Conservation (phyloP, 2,888 invertebrate species). For the Augiades crinisus region DNA sequence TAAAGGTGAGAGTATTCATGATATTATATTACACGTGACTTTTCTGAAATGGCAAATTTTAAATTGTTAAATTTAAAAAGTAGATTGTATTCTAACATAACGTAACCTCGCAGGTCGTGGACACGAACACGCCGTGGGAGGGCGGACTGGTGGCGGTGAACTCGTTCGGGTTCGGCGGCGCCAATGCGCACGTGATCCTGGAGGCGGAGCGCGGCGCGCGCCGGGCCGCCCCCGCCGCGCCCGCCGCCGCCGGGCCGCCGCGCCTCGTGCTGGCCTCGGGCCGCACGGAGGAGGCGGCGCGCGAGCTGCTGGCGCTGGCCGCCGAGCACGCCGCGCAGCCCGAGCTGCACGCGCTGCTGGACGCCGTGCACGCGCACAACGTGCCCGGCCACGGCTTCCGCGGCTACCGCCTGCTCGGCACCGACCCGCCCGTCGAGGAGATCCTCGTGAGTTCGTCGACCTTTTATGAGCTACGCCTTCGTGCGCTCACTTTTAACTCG, state of each 20-base stretch:
- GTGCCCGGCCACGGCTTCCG: slow-evolving; percentile 90
- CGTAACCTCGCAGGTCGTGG: slow-evolving; percentile 83
- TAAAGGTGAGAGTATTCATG: too few relatives aligned
- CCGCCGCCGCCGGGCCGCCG: slow-evolving; percentile 77
- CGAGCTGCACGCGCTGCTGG: slow-evolving; percentile 89
- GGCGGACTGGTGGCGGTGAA: slow-evolving; percentile 97
- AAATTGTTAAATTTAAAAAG: too few relatives aligned
- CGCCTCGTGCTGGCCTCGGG: slow-evolving; percentile 91
- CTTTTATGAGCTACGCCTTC: too few relatives aligned
- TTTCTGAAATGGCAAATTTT: too few relatives aligned
- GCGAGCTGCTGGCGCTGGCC: slow-evolving; percentile 83
- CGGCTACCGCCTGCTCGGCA: slow-evolving; percentile 89
- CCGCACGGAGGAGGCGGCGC: slow-evolving; percentile 90
- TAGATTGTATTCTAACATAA: too few relatives aligned
- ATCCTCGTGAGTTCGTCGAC: slow-evolving; percentile 28
- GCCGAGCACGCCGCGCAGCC: slow-evolving; percentile 83
- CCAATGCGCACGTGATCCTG: slow-evolving; percentile 95
- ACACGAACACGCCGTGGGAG: slow-evolving; percentile 90
- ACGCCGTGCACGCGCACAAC: slow-evolving; percentile 86
- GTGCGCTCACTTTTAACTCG: too few relatives aligned
- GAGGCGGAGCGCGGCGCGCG: slow-evolving; percentile 86
- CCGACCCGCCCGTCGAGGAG: slow-evolving; percentile 48
- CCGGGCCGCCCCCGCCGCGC: slow-evolving; percentile 70
- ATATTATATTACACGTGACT: too few relatives aligned
- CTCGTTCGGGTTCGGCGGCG: slow-evolving; percentile 99